Percentiles rank a stretch among this genome's conserved stretches.
Evolutionary conservation across 2,888 invertebrate species (phyloP).

Genomic region (Caenorhabditis sp.): DNA sequence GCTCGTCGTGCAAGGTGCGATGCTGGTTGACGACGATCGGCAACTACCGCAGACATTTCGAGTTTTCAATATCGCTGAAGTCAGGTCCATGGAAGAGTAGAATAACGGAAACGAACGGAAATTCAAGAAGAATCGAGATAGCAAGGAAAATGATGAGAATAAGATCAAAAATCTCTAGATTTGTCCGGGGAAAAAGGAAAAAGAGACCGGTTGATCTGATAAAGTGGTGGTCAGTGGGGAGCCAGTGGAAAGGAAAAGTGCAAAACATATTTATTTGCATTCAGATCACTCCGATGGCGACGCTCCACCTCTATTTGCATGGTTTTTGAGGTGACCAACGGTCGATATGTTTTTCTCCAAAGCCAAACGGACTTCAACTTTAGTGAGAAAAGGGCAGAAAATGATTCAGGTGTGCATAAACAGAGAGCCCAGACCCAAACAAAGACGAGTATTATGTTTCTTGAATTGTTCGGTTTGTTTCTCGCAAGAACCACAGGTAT

Average conservation of each 20-base stretch:
- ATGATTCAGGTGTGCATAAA: background rate
- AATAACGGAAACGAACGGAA: too few relatives aligned
- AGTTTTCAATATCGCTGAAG: too few relatives aligned
- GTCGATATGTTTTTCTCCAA: too few relatives aligned
- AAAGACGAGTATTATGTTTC: constrained; percentile 45
- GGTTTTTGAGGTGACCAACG: constrained; percentile 35
- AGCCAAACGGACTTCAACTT: too few relatives aligned
- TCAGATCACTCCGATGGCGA: constrained; percentile 32
- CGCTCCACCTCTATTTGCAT: constrained; percentile 30
- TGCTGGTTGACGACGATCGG: constrained; percentile 49
- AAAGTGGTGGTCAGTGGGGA: too few relatives aligned
- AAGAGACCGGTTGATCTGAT: too few relatives aligned
- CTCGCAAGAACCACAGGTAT: constrained; percentile 8
- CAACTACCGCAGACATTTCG: constrained; percentile 51
- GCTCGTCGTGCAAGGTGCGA: constrained; percentile 53
- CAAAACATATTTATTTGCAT: constrained; percentile 57
- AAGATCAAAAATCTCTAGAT: too few relatives aligned
- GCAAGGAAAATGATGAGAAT: too few relatives aligned
- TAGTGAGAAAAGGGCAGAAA: background rate
- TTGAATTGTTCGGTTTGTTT: constrained; percentile 36
- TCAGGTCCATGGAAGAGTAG: too few relatives aligned
- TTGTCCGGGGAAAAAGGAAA: too few relatives aligned
- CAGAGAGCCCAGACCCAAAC: background rate
- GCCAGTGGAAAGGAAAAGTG: constrained; percentile 27
- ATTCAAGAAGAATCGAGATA: too few relatives aligned